Percentiles rank a stretch among this genome's conserved stretches.
These are phyloP conservation scores for Lates calcarifer DNA, from an alignment of 2,113 vertebrate genomes.

Conservation along the genomic window DNA sequence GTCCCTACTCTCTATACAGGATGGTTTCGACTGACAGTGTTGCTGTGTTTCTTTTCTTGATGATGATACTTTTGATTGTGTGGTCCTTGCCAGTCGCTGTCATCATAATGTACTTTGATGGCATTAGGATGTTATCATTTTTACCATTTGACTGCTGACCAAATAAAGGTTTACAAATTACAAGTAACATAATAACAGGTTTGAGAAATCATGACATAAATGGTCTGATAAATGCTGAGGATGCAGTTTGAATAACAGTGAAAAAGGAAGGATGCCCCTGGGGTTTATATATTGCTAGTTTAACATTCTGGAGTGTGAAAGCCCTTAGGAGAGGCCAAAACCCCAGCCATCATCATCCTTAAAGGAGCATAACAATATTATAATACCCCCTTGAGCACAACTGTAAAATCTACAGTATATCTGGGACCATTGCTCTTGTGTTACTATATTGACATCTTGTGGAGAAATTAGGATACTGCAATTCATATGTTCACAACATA, in stretches of 20 bases:
- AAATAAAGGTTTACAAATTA: constrained; percentile 14
- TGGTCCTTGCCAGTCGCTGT: not conserved
- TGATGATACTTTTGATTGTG: not conserved
- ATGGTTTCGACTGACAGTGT: not conserved
- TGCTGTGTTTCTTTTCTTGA: constrained; percentile 1
- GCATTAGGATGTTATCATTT: not conserved
- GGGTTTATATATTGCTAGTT: constrained; percentile 22
- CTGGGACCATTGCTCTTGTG: not conserved
- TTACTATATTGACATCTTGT: constrained; percentile 71
- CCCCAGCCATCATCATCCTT: constrained; percentile 26
- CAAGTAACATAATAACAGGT: constrained; percentile 1
- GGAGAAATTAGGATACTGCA: constrained; percentile 44
- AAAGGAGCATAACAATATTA: constrained; percentile 43
- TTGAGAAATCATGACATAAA: constrained; percentile 21
- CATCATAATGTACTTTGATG: constrained; percentile 7
- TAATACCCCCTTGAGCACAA: constrained; percentile 28
- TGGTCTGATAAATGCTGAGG: not conserved
- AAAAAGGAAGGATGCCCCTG: not conserved
- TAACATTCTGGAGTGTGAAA: constrained; percentile 42
- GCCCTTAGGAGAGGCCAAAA: constrained; percentile 22
- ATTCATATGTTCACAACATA: not conserved
- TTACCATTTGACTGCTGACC: not conserved
- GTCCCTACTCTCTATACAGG: not conserved
- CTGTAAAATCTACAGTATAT: not conserved
- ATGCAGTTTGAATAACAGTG: constrained; percentile 3